A percentile compares a stretch with the other conserved stretches of the same genome.
Conservation (phyloP, 2,113 vertebrate genomes). For the Mesitornis unicolor region DNA sequence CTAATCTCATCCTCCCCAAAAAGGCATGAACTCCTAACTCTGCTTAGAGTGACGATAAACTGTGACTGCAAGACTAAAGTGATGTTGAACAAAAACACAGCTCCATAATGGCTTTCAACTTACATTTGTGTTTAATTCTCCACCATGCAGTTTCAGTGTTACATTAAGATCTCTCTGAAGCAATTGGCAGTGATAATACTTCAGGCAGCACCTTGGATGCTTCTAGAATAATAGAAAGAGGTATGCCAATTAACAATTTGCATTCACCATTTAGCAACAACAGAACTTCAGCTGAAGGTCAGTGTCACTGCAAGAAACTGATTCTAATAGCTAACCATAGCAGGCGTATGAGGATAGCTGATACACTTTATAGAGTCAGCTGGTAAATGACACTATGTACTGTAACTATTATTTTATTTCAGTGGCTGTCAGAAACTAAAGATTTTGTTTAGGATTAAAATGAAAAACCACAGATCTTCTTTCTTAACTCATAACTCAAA, state of each 20-base stretch:
- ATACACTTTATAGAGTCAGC: neutral
- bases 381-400: neutral
- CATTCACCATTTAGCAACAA: neutral
- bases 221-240: neutral
- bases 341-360: neutral
- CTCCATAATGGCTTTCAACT: neutral
- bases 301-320: neutral
- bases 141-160: neutral
- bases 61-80: neutral
- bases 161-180: neutral
- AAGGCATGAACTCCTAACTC: neutral
- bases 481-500: neutral
- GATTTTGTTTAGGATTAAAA: neutral
- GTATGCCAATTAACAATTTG: neutral
- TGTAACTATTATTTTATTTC: neutral
- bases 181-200: neutral
- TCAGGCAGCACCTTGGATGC: neutral
- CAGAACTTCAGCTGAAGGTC: neutral
- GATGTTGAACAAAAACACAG: neutral
- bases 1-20: neutral
- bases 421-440: neutral
- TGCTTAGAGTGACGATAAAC: neutral
- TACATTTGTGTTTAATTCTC: neutral
- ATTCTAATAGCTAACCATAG: neutral
- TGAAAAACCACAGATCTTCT: neutral